These are phyloP conservation scores for Squalus acanthias DNA, from an alignment of 2,797 vertebrate genomes.

Conservation along the genomic window DNA sequence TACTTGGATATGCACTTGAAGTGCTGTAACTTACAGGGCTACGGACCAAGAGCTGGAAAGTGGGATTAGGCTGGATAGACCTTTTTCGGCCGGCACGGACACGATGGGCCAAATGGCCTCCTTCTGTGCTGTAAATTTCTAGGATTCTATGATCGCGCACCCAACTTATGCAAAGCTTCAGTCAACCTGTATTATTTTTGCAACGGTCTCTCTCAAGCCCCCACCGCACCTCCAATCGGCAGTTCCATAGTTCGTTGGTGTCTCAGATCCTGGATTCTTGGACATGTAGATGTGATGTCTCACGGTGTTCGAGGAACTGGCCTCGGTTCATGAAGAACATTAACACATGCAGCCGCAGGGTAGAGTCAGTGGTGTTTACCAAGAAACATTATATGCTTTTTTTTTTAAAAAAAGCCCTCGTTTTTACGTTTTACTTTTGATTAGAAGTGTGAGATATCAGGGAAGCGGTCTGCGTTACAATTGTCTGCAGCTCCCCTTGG, in stretches of 20 bases:
- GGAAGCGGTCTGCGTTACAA: too few relatives aligned
- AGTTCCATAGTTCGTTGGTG: background rate
- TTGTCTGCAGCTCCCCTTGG: too few relatives aligned
- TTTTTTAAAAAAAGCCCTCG: background rate
- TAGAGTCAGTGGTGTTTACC: background rate
- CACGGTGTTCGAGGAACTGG: background rate
- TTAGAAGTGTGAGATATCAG: background rate
- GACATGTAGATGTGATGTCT: background rate
- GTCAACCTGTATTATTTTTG: background rate
- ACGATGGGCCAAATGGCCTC: too few relatives aligned
- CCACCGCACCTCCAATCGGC: background rate
- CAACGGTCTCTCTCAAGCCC: background rate
- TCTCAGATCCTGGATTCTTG: background rate
- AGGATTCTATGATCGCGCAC: too few relatives aligned
- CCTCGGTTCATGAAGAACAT: background rate
- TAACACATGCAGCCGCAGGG: background rate
- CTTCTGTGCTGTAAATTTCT: too few relatives aligned
- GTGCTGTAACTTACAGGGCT: too few relatives aligned
- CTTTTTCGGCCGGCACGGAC: too few relatives aligned
- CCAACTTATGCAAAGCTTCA: background rate
- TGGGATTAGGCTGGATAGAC: too few relatives aligned
- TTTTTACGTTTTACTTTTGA: background rate
- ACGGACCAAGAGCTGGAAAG: too few relatives aligned
- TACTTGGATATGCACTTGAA: too few relatives aligned
- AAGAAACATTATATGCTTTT: background rate